Evolutionary conservation across 2,797 vertebrate species (phyloP), one percentile per base, ranked within the genome.

Genomic region (Poeciliopsis paucimaculata): DNA sequence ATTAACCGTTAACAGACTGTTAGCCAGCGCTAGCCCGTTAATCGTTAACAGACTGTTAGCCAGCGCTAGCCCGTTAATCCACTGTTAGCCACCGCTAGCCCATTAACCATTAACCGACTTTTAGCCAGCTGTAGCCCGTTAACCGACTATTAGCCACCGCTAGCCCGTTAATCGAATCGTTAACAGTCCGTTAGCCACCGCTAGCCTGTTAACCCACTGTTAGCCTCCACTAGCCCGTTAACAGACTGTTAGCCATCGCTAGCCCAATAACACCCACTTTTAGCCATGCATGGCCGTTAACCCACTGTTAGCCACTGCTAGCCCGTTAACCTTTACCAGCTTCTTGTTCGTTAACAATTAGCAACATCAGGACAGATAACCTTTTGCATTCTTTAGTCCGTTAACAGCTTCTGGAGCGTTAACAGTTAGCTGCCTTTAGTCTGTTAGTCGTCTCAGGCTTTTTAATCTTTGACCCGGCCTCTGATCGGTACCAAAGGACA

Each of bases 81-180:
- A 20, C 70, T 73, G 76, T 91, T 94, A 95, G 95, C 94, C 87
- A 94, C 94, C 49, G 5, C 49, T 51, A 28, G 55, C 6, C 53
- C 4, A 16, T 49, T 49, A 18, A 16, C 47, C 0, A 2, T 34
- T 34, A 34, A 34, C 31, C 1, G 16, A 26, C 3, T 2, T 9
- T 0, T 26, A 2, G 23, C 8, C 53, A 16, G 0, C 46, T 0
- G 0, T 47, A 16, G 4, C 16, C 13, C 16, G 47, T 18, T 49
- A 49, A 16, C 47, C 1, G 9, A 43, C 10, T 18, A 16, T 5
- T 49, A 49, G 15, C 16, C 13, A 16, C 47, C 47, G 4, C 53
- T 23, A 20, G 5, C 20, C 51, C 76, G 76, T 91, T 94, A 94
- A 95, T 94, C 87, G 11, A 94, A 95, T 94, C 87, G 11, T n/a